Evolutionary conservation across 2,113 vertebrate species (phyloP).

Genomic region (Heptranchias perlo): DNA sequence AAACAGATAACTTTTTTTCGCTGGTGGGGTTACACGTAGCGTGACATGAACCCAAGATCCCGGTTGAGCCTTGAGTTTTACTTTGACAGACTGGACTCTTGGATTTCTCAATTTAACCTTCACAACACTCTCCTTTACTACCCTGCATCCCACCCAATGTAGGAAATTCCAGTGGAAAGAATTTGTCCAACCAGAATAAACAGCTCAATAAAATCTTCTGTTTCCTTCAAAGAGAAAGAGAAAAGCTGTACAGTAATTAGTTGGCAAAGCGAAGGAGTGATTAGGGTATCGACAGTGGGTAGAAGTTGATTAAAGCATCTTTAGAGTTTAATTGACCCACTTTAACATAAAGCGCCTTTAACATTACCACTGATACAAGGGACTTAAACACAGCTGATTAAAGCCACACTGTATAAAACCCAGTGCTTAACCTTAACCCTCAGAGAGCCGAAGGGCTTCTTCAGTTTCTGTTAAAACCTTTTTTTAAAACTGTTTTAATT

Average conservation of each 20-base stretch:
- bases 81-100: background rate
- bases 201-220: background rate
- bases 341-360: background rate
- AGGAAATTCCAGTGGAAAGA: background rate
- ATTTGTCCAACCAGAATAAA: background rate
- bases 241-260: background rate
- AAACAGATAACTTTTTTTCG: too few species aligned
- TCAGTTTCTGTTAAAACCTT: background rate
- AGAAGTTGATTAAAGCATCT: background rate
- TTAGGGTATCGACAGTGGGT: background rate
- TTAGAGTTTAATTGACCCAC: background rate
- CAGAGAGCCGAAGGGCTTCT: background rate
- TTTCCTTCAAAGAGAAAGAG: too few species aligned
- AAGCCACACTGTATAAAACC: background rate
- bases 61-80: background rate
- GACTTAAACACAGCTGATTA: background rate
- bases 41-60: too few species aligned
- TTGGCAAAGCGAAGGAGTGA: background rate
- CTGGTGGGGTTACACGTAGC: too few species aligned
- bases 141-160: background rate
- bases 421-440: background rate
- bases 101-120: background rate
- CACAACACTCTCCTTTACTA: background rate
- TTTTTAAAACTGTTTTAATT: background rate
- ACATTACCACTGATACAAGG: background rate